Evolutionary conservation across 2,797 vertebrate genomes (phyloP).

Genomic region (Danio jaintianensis): DNA sequence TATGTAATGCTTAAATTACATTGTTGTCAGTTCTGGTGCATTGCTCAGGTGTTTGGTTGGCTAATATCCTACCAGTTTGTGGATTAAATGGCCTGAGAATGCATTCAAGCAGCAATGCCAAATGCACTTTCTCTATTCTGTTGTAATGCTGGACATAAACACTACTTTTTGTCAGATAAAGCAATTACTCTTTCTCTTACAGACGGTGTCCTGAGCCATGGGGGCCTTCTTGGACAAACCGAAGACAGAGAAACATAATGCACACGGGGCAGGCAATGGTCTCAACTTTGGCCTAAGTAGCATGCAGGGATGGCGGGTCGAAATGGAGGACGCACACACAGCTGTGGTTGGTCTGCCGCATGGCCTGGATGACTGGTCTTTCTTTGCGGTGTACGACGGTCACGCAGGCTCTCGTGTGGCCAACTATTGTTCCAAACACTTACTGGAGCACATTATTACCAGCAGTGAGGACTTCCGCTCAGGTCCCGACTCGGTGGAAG

Average conservation of each 20-base stretch:
- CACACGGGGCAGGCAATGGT: conserved; percentile 94
- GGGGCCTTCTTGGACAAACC: conserved; percentile 99
- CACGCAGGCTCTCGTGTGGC: conserved; percentile 97
- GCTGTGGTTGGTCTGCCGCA: conserved; percentile 96
- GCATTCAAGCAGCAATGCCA: too few species aligned
- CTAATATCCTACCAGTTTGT: not conserved
- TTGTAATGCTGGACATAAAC: not conserved
- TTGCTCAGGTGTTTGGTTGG: conserved; percentile 17
- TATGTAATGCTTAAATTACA: not conserved
- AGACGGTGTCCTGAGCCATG: conserved; percentile 91
- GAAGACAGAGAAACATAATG: conserved; percentile 98
- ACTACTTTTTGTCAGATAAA: not conserved
- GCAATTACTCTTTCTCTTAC: conserved; percentile 32
- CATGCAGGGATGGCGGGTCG: conserved; percentile 99
- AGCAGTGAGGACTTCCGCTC: conserved; percentile 91
- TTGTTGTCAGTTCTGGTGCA: conserved; percentile 16
- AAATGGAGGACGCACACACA: conserved; percentile 99
- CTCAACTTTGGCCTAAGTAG: conserved; percentile 96
- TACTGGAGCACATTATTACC: conserved; percentile 95
- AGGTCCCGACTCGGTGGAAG: conserved; percentile 87
- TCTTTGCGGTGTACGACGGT: conserved; percentile 98
- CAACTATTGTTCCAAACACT: conserved; percentile 97
- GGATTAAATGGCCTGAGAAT: not conserved
- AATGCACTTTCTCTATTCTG: not conserved
- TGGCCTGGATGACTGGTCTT: conserved; percentile 97